Evolutionary conservation across 2,888 invertebrate species (phyloP), one percentile per base, ranked within the genome.

Genomic region (Campoplex capitator): DNA sequence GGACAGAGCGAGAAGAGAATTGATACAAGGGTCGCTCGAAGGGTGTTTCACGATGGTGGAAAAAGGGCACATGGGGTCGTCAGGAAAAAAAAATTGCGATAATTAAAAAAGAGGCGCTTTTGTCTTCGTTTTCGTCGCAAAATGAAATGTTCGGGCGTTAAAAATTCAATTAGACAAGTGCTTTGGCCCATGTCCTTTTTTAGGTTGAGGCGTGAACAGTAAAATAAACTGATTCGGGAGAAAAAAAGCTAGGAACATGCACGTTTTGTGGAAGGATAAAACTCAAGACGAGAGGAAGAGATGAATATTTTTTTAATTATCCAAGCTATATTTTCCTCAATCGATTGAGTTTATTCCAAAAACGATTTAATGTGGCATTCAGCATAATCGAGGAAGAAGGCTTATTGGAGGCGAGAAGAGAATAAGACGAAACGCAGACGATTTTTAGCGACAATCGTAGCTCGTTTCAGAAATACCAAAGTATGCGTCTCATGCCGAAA

Each of bases 51-150:
- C 78, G 65, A 74, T 38, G 62, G 65, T 58, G 68, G 32, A 65
- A n/a, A 79, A 62, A 62, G 73, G 28, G 70, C 58, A 58, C 54
- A 58, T 42, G 62, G 35, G 51, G 81, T 84, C 86, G 83, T 35
- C 38, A 38, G 38, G 75, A 32, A 28, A 84, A 81, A 45, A 56
- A 87, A 87, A 86, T 88, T 88, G 85, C 86, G 88, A 90, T 92
- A 92, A 92, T 92, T 91, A 91, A 91, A 91, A 89, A 90, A 80
- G 79, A 77, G 68, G 83, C 56, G 87, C 85, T 88, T 90, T 90
- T 90, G 90, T 91, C 89, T 90, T 90, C 88, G 86, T 89, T 88
- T 89, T 85, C 77, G 86, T 83, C 76, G 51, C 38, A 79, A 82
- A 89, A 90, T 90, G 88, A 90, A 90, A 91, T 88, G 88, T 81